phyloP scores from a whole-genome alignment of 1,140 invertebrate genomes.

The Aphis gossypii region DNA sequence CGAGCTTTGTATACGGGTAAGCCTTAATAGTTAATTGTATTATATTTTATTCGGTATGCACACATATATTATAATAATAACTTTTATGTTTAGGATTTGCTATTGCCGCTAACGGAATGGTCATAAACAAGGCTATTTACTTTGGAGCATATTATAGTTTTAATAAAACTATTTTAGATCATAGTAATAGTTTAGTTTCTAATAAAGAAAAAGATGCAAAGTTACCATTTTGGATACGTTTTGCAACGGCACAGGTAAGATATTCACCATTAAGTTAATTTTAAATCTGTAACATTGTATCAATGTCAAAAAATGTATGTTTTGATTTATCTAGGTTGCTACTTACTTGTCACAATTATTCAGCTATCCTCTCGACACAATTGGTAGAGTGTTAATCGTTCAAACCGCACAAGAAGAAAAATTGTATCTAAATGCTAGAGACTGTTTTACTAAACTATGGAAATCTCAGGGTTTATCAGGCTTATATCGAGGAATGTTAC shows the following conservation, averaged over 20 bases:
- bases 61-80: background rate
- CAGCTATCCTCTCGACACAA: slow-evolving; percentile 50
- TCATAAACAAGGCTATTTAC: slow-evolving; percentile 52
- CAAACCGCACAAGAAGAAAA: slow-evolving; percentile 52
- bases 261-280: background rate
- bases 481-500: slow-evolving; percentile 45
- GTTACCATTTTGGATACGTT: slow-evolving; percentile 56
- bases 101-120: slow-evolving; percentile 52
- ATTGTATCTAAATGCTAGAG: slow-evolving; percentile 47
- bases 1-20: slow-evolving; percentile 51
- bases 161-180: slow-evolving; percentile 52
- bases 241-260: slow-evolving; percentile 41
- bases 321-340: background rate
- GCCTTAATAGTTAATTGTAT: background rate
- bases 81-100: slow-evolving; percentile 38
- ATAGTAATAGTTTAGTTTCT: slow-evolving; percentile 40
- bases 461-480: slow-evolving; percentile 44
- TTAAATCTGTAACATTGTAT: background rate
- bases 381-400: slow-evolving; percentile 44
- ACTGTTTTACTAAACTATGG: slow-evolving; percentile 51
- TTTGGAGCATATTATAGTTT: slow-evolving; percentile 56
- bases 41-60: background rate
- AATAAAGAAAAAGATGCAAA: slow-evolving; percentile 42
- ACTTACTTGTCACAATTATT: slow-evolving; percentile 49
- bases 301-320: background rate